Percentiles rank a stretch among this genome's conserved stretches.
These are phyloP conservation scores for Chlorocebus sabaeus DNA, from an alignment of 2,113 vertebrate genomes.

Conservation along the genomic window DNA sequence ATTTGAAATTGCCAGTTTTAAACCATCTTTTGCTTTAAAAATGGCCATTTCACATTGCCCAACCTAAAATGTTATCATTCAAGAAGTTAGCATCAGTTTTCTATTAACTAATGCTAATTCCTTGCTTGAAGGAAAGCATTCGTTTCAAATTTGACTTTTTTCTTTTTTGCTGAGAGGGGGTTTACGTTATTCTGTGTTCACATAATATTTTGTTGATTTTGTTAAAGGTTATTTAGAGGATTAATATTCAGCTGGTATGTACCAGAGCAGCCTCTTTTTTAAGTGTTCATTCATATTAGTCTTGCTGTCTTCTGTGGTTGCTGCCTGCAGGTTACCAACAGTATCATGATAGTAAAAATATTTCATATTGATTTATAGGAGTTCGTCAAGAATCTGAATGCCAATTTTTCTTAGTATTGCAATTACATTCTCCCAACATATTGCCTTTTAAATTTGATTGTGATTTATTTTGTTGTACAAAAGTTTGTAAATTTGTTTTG, in stretches of 20 bases:
- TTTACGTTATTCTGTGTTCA: not conserved
- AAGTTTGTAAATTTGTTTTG: too few relatives aligned
- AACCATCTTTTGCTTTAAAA: not conserved
- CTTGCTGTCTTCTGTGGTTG: not conserved
- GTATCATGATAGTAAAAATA: not conserved
- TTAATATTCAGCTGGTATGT: not conserved
- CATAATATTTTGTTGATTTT: not conserved
- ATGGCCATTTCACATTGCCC: not conserved
- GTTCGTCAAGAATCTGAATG: too few relatives aligned
- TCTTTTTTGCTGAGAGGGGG: not conserved
- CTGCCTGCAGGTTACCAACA: not conserved
- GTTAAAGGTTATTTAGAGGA: not conserved
- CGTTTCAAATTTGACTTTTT: not conserved
- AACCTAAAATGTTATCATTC: not conserved
- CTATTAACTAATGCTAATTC: not conserved
- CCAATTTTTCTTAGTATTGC: too few relatives aligned
- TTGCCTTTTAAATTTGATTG: too few relatives aligned
- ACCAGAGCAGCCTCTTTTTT: not conserved
- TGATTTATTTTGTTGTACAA: too few relatives aligned
- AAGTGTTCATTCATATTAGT: not conserved
- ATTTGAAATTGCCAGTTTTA: not conserved
- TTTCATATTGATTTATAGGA: not conserved
- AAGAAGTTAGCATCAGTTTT: not conserved
- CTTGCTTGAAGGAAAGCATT: not conserved
- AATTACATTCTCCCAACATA: not conserved